Percentiles rank a stretch among this genome's conserved stretches.
Conservation (phyloP, 2,113 vertebrate genomes). For the Notothenia rossii region DNA sequence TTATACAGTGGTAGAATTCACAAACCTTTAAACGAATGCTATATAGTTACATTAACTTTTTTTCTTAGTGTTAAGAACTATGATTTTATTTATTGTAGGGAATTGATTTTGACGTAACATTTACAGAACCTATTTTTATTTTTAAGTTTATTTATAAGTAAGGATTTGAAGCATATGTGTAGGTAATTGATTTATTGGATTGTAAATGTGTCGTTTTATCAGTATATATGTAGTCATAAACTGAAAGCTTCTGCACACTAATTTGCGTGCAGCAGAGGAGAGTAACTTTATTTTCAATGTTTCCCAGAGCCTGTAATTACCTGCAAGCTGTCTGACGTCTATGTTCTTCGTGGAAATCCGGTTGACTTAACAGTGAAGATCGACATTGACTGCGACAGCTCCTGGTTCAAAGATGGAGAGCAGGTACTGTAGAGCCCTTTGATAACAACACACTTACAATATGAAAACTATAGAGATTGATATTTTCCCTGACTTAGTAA, state of each 20-base stretch:
- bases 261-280: not conserved
- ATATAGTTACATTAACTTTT: not conserved
- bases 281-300: constrained; percentile 35
- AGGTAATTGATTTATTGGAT: not conserved
- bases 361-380: constrained; percentile 80
- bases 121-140: no score
- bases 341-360: constrained; percentile 76
- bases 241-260: not conserved
- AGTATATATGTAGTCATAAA: not conserved
- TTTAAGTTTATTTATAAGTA: not conserved
- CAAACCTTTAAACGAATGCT: not conserved
- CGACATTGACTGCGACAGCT: constrained; percentile 73
- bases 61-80: not conserved
- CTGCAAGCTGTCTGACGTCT: constrained; percentile 79
- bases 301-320: constrained; percentile 71
- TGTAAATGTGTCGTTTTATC: not conserved
- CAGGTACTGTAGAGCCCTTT: constrained; percentile 73
- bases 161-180: not conserved
- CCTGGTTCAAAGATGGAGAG: constrained; percentile 87
- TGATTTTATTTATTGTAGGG: not conserved
- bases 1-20: not conserved
- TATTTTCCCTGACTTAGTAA: not conserved
- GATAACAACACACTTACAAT: not conserved
- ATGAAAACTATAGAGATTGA: not conserved
- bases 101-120: not conserved